phyloP scores from a whole-genome alignment of 2,888 invertebrate species.

The Xylocampa areola region DNA sequence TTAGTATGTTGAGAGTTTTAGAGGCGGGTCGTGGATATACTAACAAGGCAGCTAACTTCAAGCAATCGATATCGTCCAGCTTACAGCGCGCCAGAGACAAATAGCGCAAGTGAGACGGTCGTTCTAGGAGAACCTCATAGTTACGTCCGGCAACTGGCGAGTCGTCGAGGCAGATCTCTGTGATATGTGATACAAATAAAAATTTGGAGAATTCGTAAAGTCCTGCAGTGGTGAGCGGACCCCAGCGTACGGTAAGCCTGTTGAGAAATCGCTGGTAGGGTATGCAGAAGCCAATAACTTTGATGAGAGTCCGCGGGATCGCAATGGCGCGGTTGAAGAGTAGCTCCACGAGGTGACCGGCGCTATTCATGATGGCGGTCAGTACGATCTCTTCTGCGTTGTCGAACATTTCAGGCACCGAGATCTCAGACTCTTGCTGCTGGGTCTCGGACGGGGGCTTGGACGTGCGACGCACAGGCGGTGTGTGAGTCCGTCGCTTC shows the following conservation, averaged over 20 bases:
- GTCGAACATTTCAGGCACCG: not conserved
- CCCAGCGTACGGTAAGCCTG: slow-evolving; percentile 48
- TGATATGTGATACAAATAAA: slow-evolving; percentile 46
- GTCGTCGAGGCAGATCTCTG: slow-evolving; percentile 64
- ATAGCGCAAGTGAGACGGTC: slow-evolving; percentile 33
- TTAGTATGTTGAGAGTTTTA: slow-evolving; percentile 34
- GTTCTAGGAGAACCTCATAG: slow-evolving; percentile 52
- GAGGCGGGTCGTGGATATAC: slow-evolving; percentile 54
- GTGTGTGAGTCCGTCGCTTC: not conserved
- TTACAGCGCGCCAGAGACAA: slow-evolving; percentile 61
- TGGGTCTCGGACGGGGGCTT: not conserved
- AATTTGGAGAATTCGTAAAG: slow-evolving; percentile 56
- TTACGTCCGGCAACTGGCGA: slow-evolving; percentile 52
- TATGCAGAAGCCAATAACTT: slow-evolving; percentile 56
- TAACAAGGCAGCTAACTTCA: slow-evolving; percentile 46
- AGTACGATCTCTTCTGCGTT: slow-evolving; percentile 17
- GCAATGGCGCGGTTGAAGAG: slow-evolving; percentile 25
- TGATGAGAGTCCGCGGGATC: slow-evolving; percentile 57
- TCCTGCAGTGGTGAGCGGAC: slow-evolving; percentile 31
- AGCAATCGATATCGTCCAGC: slow-evolving; percentile 55
- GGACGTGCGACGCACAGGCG: not conserved
- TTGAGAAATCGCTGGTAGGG: slow-evolving; percentile 52
- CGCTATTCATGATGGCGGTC: slow-evolving; percentile 30
- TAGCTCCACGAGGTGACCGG: slow-evolving; percentile 51
- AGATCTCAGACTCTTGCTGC: slow-evolving; percentile 10